phyloP scores from a whole-genome alignment of 2,113 vertebrate genomes.

The Dromaius novaehollandiae region DNA sequence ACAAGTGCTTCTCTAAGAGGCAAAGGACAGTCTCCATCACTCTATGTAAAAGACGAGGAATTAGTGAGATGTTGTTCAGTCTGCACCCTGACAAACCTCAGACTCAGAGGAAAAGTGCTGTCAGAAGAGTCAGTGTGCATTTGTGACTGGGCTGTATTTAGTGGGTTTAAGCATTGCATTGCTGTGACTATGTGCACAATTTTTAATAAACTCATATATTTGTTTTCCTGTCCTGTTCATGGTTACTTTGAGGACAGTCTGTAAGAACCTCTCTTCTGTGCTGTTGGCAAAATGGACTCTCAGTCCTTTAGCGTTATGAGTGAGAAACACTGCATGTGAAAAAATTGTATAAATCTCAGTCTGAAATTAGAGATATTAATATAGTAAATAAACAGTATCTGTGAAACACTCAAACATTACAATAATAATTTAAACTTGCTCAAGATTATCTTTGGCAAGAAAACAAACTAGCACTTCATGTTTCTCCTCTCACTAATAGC shows the following conservation, averaged over 20 bases:
- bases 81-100: background rate
- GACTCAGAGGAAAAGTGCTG: background rate
- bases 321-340: background rate
- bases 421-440: conserved; percentile 8
- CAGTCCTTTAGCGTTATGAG: background rate
- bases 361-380: background rate
- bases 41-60: background rate
- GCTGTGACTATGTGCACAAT: background rate
- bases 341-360: background rate
- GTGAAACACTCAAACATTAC: background rate
- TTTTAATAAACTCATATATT: background rate
- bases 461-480: conserved; percentile 50
- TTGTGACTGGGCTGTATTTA: background rate
- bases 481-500: conserved; percentile 41
- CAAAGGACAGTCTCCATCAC: background rate
- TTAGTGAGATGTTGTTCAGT: background rate
- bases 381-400: conserved; percentile 30
- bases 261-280: background rate
- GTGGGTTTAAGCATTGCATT: background rate
- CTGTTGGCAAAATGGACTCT: background rate
- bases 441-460: conserved; percentile 26
- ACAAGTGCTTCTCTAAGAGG: background rate
- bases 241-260: background rate
- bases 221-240: background rate
- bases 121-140: background rate